Conservation (phyloP, 2,797 vertebrate genomes). For the Pangasius krempfi region DNA sequence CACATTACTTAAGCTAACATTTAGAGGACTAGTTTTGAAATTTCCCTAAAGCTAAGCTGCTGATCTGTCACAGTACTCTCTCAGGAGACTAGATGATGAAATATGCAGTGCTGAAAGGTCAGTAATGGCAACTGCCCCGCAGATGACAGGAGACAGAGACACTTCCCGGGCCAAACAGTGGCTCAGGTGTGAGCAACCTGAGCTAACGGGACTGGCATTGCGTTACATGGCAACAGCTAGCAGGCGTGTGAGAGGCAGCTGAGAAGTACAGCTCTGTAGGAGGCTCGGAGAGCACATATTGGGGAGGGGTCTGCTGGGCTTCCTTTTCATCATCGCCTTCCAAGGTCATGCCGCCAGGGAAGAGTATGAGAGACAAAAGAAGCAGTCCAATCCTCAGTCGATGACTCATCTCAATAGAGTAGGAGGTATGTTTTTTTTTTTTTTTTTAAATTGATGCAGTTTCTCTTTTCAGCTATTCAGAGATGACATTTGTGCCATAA, state of each 20-base stretch:
- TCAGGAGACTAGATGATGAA: conserved; percentile 11
- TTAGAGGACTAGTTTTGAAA: background rate
- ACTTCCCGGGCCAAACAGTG: conserved; percentile 13
- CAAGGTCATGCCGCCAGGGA: conserved; percentile 25
- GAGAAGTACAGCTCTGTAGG: conserved; percentile 13
- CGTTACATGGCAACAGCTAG: conserved; percentile 39
- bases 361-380: conserved; percentile 31
- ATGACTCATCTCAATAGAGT: conserved; percentile 37
- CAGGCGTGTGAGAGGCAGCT: background rate
- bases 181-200: conserved; percentile 31
- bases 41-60: background rate
- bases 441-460: background rate
- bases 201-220: conserved; percentile 25
- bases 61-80: background rate
- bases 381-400: conserved; percentile 8
- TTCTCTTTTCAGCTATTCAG: conserved; percentile 27
- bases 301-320: conserved; percentile 22
- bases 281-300: background rate
- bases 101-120: background rate
- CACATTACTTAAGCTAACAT: background rate
- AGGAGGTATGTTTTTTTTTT: no score
- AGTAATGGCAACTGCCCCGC: background rate
- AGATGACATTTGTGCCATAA: conserved; percentile 9
- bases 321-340: conserved; percentile 22
- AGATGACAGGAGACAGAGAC: conserved; percentile 38